These are phyloP conservation scores for Leptopilina boulardi DNA, from an alignment of 1,140 invertebrate genomes.

Conservation along the genomic window DNA sequence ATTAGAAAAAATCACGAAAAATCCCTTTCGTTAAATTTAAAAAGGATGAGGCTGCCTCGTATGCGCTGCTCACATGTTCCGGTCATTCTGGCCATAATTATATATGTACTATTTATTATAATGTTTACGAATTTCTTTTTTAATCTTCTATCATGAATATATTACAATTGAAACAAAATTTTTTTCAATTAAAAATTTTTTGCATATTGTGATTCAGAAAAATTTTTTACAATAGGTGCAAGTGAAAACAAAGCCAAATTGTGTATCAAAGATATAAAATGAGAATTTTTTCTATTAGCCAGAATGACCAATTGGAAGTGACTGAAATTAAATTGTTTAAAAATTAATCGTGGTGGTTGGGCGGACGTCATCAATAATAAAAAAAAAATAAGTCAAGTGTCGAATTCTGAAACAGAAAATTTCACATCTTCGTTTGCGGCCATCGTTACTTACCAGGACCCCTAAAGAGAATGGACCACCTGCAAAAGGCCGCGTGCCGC, in stretches of 20 bases:
- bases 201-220: background rate
- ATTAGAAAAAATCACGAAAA: slow-evolving; percentile 66
- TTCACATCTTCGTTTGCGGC: slow-evolving; percentile 71
- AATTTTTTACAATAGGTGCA: background rate
- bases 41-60: slow-evolving; percentile 56
- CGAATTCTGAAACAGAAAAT: slow-evolving; percentile 72
- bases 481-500: slow-evolving; percentile 75
- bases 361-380: background rate
- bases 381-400: slow-evolving; percentile 25
- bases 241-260: background rate
- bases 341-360: slow-evolving; percentile 52
- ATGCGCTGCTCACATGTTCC: slow-evolving; percentile 53
- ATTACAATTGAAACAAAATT: background rate
- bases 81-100: slow-evolving; percentile 65
- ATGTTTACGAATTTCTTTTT: slow-evolving; percentile 37
- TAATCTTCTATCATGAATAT: background rate
- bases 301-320: slow-evolving; percentile 70
- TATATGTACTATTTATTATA: too few relatives aligned
- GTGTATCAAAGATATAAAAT: slow-evolving; percentile 1
- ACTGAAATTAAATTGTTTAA: slow-evolving; percentile 65
- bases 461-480: slow-evolving; percentile 68
- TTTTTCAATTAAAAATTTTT: too few relatives aligned
- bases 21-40: slow-evolving; percentile 49
- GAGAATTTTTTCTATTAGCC: slow-evolving; percentile 51
- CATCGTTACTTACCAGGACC: slow-evolving; percentile 74